Evolutionary conservation across 2,888 invertebrate species (phyloP).

Genomic region (Trilocha varians): DNA sequence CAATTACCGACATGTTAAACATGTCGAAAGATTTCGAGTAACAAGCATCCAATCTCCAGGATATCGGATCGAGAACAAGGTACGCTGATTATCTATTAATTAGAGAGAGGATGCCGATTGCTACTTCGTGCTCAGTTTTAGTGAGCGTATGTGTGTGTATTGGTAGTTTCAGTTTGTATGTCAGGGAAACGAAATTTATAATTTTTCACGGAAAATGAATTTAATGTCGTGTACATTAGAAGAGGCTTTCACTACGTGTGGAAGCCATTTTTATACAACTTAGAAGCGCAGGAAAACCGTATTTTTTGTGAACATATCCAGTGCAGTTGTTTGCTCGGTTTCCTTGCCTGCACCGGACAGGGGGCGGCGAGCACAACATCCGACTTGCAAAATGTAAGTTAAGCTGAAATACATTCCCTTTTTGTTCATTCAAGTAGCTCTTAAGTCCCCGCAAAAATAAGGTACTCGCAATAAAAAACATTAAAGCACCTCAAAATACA

Average conservation of each 20-base stretch:
- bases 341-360: constrained; percentile 9
- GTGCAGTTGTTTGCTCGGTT: constrained; percentile 6
- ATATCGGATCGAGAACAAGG: constrained; percentile 20
- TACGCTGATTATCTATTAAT: constrained; percentile 41
- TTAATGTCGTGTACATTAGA: too few relatives aligned
- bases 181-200: too few relatives aligned
- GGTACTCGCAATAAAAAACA: too few relatives aligned
- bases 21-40: background rate
- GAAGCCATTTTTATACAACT: constrained; percentile 12
- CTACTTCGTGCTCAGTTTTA: too few relatives aligned
- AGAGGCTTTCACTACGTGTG: background rate
- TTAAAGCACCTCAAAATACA: too few relatives aligned
- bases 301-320: constrained; percentile 11
- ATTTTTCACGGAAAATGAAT: too few relatives aligned
- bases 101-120: constrained; percentile 19
- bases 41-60: too few relatives aligned
- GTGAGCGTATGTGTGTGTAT: background rate
- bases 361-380: constrained; percentile 7
- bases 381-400: background rate
- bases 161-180: background rate
- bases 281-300: constrained; percentile 9
- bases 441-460: too few relatives aligned
- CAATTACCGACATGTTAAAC: background rate
- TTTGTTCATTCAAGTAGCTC: too few relatives aligned
- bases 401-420: background rate